Conservation (phyloP, 2,113 vertebrate genomes). For the Trematomus loennbergii region DNA sequence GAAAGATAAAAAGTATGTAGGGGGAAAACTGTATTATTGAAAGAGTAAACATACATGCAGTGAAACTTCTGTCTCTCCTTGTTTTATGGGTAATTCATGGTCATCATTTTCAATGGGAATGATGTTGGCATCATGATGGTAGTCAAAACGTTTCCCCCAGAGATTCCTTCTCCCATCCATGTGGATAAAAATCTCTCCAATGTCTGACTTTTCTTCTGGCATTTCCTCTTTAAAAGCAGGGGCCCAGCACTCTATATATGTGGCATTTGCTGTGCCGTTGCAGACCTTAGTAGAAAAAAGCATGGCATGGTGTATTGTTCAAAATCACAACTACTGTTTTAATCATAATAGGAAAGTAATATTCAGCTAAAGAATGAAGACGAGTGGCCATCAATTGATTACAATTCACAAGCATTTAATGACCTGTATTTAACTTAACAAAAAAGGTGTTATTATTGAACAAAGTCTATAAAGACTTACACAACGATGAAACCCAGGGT, state of each 20-base stretch:
- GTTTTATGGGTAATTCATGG: constrained; percentile 78
- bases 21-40: background rate
- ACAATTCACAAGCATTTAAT: background rate
- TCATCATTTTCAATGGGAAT: constrained; percentile 80
- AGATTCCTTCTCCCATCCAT: constrained; percentile 82
- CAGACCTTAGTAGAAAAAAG: constrained; percentile 80
- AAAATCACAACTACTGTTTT: constrained; percentile 1
- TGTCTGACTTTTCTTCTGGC: constrained; percentile 67
- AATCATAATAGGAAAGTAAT: background rate
- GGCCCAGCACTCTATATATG: constrained; percentile 83
- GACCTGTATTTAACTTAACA: background rate
- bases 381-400: background rate
- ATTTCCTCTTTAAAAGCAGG: constrained; percentile 79
- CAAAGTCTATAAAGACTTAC: background rate
- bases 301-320: background rate
- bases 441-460: background rate
- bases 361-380: background rate
- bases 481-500: background rate
- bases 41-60: constrained; percentile 85
- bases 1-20: background rate
- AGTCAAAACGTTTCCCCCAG: constrained; percentile 79
- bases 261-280: constrained; percentile 42
- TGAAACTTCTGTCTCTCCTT: constrained; percentile 84
- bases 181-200: constrained; percentile 83
- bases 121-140: constrained; percentile 80